Conservation (phyloP, 2,797 vertebrate species). For the Platalea minor region DNA sequence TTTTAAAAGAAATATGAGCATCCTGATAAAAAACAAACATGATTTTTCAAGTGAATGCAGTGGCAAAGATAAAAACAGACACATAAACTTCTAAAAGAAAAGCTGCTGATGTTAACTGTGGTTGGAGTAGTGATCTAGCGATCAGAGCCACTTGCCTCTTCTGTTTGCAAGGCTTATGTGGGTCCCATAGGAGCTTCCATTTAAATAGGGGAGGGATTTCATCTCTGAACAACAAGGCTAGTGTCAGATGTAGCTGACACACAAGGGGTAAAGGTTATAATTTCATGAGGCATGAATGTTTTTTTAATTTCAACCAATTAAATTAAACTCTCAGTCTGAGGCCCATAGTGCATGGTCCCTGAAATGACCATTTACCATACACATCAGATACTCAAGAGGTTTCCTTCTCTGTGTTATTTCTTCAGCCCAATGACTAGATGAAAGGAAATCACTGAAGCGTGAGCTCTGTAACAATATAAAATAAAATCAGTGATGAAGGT, state of each 20-base stretch:
- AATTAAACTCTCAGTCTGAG: conserved; percentile 64
- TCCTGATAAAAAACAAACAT: background rate
- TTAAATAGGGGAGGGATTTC: conserved; percentile 62
- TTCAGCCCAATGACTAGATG: conserved; percentile 73
- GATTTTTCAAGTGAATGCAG: background rate
- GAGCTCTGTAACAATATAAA: conserved; percentile 69
- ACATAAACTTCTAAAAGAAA: background rate
- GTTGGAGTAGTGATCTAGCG: background rate
- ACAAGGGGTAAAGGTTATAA: conserved; percentile 59
- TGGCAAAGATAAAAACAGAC: background rate
- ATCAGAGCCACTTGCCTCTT: background rate
- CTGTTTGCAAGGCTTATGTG: background rate
- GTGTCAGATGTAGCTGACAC: conserved; percentile 64
- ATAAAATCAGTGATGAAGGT: conserved; percentile 73
- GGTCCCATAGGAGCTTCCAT: conserved; percentile 57
- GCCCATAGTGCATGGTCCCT: conserved; percentile 14
- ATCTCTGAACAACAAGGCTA: conserved; percentile 57
- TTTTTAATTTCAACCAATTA: conserved; percentile 76
- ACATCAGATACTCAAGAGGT: conserved; percentile 62
- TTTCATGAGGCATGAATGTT: conserved; percentile 73
- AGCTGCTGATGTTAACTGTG: background rate
- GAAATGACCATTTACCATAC: conserved; percentile 69
- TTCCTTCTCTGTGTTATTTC: conserved; percentile 69
- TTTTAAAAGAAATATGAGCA: background rate
- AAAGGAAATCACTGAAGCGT: conserved; percentile 74